Evolutionary conservation across 2,113 vertebrate genomes (phyloP).

Genomic region (Hipposideros armiger): DNA sequence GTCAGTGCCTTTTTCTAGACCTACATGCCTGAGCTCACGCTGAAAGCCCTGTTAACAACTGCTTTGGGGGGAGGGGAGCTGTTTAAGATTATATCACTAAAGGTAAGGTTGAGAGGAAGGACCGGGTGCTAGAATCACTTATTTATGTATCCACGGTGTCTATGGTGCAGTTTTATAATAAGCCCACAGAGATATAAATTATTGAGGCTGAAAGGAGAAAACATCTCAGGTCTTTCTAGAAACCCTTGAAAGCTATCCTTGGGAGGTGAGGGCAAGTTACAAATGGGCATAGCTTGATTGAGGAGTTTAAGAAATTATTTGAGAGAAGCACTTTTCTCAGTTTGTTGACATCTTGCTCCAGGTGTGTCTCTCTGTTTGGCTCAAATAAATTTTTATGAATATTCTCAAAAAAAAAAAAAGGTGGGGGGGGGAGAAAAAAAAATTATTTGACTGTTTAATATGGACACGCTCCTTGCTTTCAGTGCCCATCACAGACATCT

Average conservation of each 20-base stretch:
- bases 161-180: not conserved
- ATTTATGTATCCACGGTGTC: rapidly evolving
- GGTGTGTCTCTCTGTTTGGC: too few relatives aligned
- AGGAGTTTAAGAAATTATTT: not conserved
- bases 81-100: not conserved
- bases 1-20: not conserved
- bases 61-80: not conserved
- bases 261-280: not conserved
- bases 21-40: not conserved
- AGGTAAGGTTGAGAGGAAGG: not conserved
- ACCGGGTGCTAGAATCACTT: not conserved
- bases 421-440: not conserved
- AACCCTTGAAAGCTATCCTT: not conserved
- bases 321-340: too few relatives aligned
- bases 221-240: not conserved
- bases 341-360: too few relatives aligned
- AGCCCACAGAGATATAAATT: not conserved
- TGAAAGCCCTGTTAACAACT: not conserved
- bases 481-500: not conserved
- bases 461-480: not conserved
- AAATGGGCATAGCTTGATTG: not conserved
- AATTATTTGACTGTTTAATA: not conserved
- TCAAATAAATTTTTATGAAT: too few relatives aligned
- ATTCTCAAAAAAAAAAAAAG: too few relatives aligned
- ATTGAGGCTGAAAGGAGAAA: not conserved